These are phyloP conservation scores for Rhaphigaster nebulosa DNA, from an alignment of 2,888 invertebrate genomes.

Conservation along the genomic window DNA sequence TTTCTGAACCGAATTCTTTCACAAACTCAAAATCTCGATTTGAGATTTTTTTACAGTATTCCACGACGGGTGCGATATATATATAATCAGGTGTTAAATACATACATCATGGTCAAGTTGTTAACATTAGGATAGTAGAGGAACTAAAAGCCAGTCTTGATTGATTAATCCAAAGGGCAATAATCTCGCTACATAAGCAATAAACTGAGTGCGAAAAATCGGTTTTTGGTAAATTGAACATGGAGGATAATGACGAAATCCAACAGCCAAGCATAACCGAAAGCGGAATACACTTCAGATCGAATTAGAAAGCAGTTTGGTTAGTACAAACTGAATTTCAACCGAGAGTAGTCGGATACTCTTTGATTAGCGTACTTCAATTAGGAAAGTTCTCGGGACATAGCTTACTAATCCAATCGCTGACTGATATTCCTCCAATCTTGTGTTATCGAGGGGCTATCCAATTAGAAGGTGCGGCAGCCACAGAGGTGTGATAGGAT, in stretches of 20 bases:
- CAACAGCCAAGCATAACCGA: neutral
- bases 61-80: no score
- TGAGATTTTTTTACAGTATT: no score
- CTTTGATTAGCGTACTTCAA: constrained; percentile 44
- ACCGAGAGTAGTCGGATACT: constrained; percentile 3
- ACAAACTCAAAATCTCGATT: no score
- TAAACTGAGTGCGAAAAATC: neutral
- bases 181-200: neutral
- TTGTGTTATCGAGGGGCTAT: constrained; percentile 18
- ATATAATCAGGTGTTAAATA: no score
- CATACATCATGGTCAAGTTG: no score
- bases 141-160: neutral
- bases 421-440: neutral
- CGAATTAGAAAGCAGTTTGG: constrained; percentile 27
- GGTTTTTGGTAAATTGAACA: neutral
- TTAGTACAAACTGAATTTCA: neutral
- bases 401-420: constrained; percentile 14
- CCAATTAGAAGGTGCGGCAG: constrained; percentile 17
- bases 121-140: no score
- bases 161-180: neutral
- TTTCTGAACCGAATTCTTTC: no score
- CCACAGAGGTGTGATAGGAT: constrained; percentile 1
- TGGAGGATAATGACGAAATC: neutral
- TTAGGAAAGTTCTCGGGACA: neutral
- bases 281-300: neutral